A percentile compares a stretch with the other conserved stretches of the same genome.
These are phyloP conservation scores for Fissipunctia ypsillon DNA, from an alignment of 2,888 invertebrate species.

Conservation along the genomic window DNA sequence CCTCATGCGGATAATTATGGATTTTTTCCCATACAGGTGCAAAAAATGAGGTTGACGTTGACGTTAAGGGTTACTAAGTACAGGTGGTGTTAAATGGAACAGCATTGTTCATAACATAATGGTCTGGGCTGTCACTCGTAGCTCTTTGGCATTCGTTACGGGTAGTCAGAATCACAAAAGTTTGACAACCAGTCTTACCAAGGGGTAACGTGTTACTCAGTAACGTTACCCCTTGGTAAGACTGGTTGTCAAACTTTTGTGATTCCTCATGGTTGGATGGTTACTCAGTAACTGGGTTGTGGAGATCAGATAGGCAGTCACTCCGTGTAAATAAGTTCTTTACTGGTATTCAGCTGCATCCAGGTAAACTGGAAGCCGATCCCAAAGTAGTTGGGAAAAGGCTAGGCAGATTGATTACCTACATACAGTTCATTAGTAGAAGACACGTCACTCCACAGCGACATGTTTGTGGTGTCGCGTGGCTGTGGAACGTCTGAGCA, in stretches of 20 bases:
- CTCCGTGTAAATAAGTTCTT: too few species aligned
- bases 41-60: background rate
- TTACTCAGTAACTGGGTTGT: too few species aligned
- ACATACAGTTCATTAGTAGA: background rate
- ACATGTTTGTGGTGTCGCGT: too few species aligned
- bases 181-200: too few species aligned
- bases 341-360: too few species aligned
- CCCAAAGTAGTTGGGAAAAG: too few species aligned
- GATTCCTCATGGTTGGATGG: too few species aligned
- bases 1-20: background rate
- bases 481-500: background rate
- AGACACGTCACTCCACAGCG: background rate
- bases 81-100: background rate
- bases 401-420: background rate
- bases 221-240: too few species aligned
- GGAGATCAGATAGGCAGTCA: too few species aligned
- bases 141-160: background rate
- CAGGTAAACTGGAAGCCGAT: too few species aligned
- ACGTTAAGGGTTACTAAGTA: background rate
- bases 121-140: background rate
- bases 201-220: too few species aligned
- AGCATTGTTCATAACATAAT: background rate
- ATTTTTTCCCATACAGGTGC: background rate
- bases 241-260: too few species aligned
- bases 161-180: background rate